Base-by-base conservation (phyloP, 2,113 vertebrate genomes). In the Callaeas wilsoni region DNA sequence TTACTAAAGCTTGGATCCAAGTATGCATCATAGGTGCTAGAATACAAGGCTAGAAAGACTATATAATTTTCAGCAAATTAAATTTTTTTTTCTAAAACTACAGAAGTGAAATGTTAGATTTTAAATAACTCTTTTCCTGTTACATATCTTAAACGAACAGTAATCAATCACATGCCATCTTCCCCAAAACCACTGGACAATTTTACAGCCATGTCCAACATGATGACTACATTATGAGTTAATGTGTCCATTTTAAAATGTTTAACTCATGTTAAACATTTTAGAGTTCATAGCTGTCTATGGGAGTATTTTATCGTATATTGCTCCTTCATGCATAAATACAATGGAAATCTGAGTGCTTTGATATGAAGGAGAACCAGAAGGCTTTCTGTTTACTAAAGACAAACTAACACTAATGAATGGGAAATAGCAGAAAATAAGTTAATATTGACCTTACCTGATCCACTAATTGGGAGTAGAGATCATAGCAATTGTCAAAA, bases 401-500 rank as follows among this genome's bases (percentile, higher is more conserved):
- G 7, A 14, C n/a, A 78, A 81, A 60, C 37, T 41, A 88, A 57
- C 13, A 56, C 39, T 10, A 91, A 81, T 8, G 26, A 83, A 44
- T 16, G 44, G 78, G 26, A 12, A 53, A 22, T 5, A 52, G 9
- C 33, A 55, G 12, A 12, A 42, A 80, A 30, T 12, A 60, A 50
- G 33, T 41, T 49, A 18, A 68, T 32, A 46, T 59, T 46, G 18
- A 30, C 67, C 97, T 98, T 98, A 99, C 99, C 99, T 99, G 99
- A 94, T 99, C 99, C 59, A 99, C 97, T 73, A 99, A 97, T n/a
- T 99, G 99, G 77, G 97, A 98, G 95, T 99, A 99, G 18, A 99
- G 98, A 56, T 99, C 99, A 49, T 99, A 98, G 97, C 99, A 99
- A 93, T 99, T 99, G 94, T 99, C 99, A 95, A 99, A 99, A 93